phyloP scores from a whole-genome alignment of 2,797 vertebrate genomes.

The Malurus splendens region DNA sequence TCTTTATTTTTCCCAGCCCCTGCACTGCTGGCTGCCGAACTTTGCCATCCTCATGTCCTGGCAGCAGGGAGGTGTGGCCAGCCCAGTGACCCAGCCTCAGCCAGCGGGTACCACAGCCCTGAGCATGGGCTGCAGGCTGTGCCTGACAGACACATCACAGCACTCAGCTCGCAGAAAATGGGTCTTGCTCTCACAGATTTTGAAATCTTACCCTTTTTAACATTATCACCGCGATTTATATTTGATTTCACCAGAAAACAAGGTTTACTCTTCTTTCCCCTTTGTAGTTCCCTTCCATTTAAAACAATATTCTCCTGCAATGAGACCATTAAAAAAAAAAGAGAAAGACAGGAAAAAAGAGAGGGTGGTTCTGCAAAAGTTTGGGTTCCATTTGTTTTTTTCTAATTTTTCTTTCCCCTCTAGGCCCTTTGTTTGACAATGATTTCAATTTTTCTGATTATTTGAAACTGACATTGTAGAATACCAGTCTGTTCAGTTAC shows the following conservation, averaged over 20 bases:
- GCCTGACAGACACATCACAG: not conserved
- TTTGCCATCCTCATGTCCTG: not conserved
- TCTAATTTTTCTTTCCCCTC: fast-evolving
- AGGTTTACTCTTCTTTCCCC: not conserved
- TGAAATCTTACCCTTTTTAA: not conserved
- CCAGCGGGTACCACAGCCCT: not conserved
- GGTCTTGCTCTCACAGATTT: not conserved
- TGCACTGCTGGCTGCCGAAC: not conserved
- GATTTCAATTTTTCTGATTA: not conserved
- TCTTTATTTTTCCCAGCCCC: not conserved
- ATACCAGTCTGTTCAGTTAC: not conserved
- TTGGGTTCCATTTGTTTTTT: fast-evolving
- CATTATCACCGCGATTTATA: not conserved
- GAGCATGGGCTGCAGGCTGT: not conserved
- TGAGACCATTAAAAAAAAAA: not conserved
- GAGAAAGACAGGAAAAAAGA: fast-evolving
- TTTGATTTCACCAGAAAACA: not conserved
- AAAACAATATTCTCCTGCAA: not conserved
- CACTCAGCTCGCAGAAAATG: not conserved
- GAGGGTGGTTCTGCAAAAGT: not conserved
- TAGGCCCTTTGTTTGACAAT: not conserved
- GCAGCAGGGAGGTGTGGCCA: not conserved
- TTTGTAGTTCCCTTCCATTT: not conserved
- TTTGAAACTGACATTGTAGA: not conserved
- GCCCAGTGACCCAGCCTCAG: not conserved